Percentiles rank a stretch among this genome's conserved stretches.
phyloP scores from a whole-genome alignment of 2,113 vertebrate species.

The Empidonax alnorum region DNA sequence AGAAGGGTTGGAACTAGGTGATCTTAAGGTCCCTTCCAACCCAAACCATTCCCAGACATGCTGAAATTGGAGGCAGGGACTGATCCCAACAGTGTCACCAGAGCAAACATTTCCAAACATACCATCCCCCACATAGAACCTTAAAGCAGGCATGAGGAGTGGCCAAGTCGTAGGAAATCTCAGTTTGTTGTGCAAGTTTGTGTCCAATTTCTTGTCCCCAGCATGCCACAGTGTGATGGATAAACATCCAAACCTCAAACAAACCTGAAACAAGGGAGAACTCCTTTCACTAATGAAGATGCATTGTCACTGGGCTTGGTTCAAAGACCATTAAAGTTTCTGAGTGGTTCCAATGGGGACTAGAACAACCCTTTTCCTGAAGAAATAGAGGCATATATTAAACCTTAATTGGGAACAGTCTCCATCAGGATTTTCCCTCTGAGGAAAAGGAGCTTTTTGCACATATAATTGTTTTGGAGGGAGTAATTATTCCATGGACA shows the following conservation, averaged over 20 bases:
- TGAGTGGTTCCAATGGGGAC: not conserved
- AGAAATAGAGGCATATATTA: slow-evolving; percentile 42
- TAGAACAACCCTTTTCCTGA: slow-evolving; percentile 1
- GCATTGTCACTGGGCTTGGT: not conserved
- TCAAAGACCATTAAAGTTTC: slow-evolving; percentile 42
- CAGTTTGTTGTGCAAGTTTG: not conserved
- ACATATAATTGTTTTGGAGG: slow-evolving; percentile 52
- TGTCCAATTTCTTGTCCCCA: not conserved
- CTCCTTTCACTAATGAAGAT: slow-evolving; percentile 43
- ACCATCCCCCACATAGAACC: not conserved
- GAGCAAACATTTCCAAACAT: not conserved
- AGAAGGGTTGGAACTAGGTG: not conserved
- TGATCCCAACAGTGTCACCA: not conserved
- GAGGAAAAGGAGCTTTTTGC: slow-evolving; percentile 44
- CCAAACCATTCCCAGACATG: not conserved
- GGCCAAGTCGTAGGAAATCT: not conserved
- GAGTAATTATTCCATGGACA: slow-evolving; percentile 13
- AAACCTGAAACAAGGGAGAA: slow-evolving; percentile 14
- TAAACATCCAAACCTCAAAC: slow-evolving; percentile 3
- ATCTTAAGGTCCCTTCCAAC: not conserved
- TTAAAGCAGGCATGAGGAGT: not conserved
- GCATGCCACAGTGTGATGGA: not conserved
- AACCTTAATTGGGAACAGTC: slow-evolving; percentile 46
- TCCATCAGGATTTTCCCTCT: slow-evolving; percentile 29
- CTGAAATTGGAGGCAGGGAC: not conserved